Conservation (phyloP, 2,888 invertebrate genomes). For the Nomada lathburiana region DNA sequence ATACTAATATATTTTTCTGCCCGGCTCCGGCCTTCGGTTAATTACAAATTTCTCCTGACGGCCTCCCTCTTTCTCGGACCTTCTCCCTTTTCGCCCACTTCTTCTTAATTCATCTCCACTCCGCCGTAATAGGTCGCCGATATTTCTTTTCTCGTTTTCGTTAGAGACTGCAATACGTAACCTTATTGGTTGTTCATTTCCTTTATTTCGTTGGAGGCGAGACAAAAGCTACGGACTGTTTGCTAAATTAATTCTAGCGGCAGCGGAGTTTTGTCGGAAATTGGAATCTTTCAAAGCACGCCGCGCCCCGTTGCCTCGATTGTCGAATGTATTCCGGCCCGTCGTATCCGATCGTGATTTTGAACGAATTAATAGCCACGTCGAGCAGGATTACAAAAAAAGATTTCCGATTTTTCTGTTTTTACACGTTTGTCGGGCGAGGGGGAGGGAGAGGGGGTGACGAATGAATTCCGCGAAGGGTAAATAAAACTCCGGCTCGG, state of each 20-base stretch:
- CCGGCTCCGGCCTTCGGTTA: conserved; percentile 42
- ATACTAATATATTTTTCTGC: conserved; percentile 59
- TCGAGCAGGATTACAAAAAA: conserved; percentile 18
- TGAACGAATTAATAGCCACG: conserved; percentile 33
- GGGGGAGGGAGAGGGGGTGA: not conserved
- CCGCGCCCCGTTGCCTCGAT: not conserved
- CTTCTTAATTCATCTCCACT: not conserved
- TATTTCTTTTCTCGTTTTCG: not conserved
- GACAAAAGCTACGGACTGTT: not conserved
- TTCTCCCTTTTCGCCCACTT: not conserved
- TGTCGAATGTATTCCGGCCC: not conserved
- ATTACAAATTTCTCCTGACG: conserved; percentile 47
- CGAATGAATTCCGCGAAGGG: conserved; percentile 25
- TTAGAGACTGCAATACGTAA: not conserved
- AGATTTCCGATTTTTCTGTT: conserved; percentile 31
- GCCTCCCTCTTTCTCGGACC: not conserved
- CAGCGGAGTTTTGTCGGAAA: not conserved
- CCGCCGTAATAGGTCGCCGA: not conserved
- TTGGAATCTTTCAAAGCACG: not conserved
- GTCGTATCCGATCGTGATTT: conserved; percentile 32
- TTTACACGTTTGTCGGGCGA: conserved; percentile 21
- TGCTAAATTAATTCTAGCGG: not conserved
- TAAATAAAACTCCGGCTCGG: conserved; percentile 30
- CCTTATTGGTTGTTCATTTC: not conserved
- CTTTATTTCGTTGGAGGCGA: not conserved